Conservation (phyloP, 2,888 invertebrate genomes). For the Cryptosula pallasiana region DNA sequence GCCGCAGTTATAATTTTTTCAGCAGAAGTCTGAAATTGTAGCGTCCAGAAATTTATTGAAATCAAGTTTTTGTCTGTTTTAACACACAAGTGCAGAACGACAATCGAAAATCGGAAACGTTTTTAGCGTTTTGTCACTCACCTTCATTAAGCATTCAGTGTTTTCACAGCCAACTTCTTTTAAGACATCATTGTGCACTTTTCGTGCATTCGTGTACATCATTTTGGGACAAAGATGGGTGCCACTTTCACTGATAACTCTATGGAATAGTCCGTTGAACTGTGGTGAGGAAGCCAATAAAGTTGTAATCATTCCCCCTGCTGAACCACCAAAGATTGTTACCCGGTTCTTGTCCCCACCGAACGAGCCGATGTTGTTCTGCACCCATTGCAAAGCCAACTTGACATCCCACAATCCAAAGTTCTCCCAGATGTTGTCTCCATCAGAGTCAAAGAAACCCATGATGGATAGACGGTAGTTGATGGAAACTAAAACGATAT, state of each 20-base stretch:
- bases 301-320: conserved; percentile 33
- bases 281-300: conserved; percentile 32
- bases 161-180: not conserved
- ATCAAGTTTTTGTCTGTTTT: not conserved
- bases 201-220: not conserved
- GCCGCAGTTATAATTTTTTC: not conserved
- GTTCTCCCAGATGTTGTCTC: conserved; percentile 34
- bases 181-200: not conserved
- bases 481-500: conserved; percentile 33
- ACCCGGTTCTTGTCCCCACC: conserved; percentile 33
- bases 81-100: too few species aligned
- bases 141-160: not conserved
- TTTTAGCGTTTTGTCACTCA: not conserved
- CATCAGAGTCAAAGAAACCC: conserved; percentile 35
- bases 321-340: conserved; percentile 36
- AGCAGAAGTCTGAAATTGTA: not conserved
- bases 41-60: not conserved
- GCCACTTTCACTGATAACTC: conserved; percentile 11
- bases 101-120: too few species aligned
- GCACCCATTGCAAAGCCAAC: conserved; percentile 35
- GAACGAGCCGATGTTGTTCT: conserved; percentile 34
- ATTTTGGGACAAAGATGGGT: not conserved
- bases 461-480: conserved; percentile 35
- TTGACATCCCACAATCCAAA: conserved; percentile 36
- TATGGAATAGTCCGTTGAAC: conserved; percentile 21